Percentiles rank a stretch among this genome's conserved stretches.
These are phyloP conservation scores for Noctua pronuba DNA, from an alignment of 2,888 invertebrate genomes.

Conservation along the genomic window DNA sequence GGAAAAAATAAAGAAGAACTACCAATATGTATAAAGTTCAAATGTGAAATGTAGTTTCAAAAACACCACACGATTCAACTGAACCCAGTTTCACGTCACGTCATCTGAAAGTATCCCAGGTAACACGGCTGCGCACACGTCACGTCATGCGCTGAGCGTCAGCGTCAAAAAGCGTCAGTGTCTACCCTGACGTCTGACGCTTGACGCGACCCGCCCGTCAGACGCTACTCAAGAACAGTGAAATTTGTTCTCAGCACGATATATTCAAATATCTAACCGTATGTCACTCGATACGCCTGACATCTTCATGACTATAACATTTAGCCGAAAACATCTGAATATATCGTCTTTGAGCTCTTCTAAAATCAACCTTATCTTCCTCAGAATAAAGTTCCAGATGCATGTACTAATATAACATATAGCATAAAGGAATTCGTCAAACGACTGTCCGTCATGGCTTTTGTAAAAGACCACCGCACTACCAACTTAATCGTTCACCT, in stretches of 20 bases:
- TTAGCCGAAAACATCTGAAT: conserved; percentile 63
- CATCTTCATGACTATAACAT: conserved; percentile 83
- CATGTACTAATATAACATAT: conserved; percentile 37
- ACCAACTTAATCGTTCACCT: conserved; percentile 55
- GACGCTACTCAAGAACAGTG: conserved; percentile 83
- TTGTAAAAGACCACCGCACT: conserved; percentile 74
- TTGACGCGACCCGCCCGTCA: conserved; percentile 73
- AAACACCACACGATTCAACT: conserved; percentile 16
- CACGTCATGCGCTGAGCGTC: conserved; percentile 50
- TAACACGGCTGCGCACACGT: conserved; percentile 55
- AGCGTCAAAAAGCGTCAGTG: conserved; percentile 54
- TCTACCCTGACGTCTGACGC: conserved; percentile 52
- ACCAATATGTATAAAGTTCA: not conserved
- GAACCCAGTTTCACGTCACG: conserved; percentile 54
- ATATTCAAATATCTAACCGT: conserved; percentile 83
- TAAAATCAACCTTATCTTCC: conserved; percentile 61
- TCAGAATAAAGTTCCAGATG: conserved; percentile 5
- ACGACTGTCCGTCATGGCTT: conserved; percentile 82
- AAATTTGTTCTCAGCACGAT: conserved; percentile 88
- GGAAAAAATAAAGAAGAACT: conserved; percentile 17
- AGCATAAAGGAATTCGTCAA: conserved; percentile 86
- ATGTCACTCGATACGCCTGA: conserved; percentile 87
- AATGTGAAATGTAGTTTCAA: conserved; percentile 38
- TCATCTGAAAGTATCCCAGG: conserved; percentile 41
- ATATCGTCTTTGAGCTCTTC: not conserved